These are phyloP conservation scores for Cheilosia variabilis DNA, from an alignment of 2,888 invertebrate species.

Conservation along the genomic window DNA sequence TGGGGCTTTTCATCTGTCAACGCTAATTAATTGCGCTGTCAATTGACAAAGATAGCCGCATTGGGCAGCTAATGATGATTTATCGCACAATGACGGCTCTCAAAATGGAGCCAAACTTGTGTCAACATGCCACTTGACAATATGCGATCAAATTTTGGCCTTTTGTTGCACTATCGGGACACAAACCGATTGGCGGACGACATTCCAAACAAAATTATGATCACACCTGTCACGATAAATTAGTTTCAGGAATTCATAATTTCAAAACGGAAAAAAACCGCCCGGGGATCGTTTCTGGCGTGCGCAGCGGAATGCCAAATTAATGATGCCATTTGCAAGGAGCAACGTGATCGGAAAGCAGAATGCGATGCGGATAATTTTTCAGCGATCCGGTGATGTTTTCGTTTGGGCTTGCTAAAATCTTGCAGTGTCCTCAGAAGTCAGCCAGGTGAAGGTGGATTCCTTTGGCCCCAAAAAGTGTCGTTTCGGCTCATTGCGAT, in stretches of 20 bases:
- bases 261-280: not conserved
- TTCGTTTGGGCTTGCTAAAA: not conserved
- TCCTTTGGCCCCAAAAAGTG: not conserved
- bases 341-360: conserved; percentile 60
- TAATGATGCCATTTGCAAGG: conserved; percentile 65
- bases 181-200: conserved; percentile 10
- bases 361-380: conserved; percentile 31
- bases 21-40: conserved; percentile 73
- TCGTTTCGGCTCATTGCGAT: conserved; percentile 6
- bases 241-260: conserved; percentile 68
- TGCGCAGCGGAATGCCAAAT: conserved; percentile 33
- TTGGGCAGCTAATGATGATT: conserved; percentile 71
- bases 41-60: conserved; percentile 63
- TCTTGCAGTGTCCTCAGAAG: conserved; percentile 27
- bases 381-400: not conserved
- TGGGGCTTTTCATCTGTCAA: conserved; percentile 65
- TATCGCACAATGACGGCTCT: conserved; percentile 51
- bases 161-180: conserved; percentile 10
- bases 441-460: not conserved
- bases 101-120: conserved; percentile 8
- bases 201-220: conserved; percentile 67
- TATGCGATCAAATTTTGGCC: conserved; percentile 42
- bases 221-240: conserved; percentile 71
- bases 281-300: conserved; percentile 5
- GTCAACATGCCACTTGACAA: conserved; percentile 58